Base-by-base conservation (phyloP, 2,888 invertebrate genomes). In the Lysandra bellargus region DNA sequence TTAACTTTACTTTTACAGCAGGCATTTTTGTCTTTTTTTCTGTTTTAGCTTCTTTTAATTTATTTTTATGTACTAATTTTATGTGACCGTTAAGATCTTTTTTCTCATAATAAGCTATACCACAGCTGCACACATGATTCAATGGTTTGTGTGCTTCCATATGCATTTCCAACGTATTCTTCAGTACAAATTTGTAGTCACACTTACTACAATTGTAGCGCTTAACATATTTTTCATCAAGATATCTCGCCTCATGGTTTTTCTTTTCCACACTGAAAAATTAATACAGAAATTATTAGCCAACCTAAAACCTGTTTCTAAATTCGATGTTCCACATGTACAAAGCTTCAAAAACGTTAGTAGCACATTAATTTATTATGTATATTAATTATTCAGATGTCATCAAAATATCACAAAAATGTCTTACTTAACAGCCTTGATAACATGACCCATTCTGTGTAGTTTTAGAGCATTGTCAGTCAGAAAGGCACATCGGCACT, bases 41-140 rank as follows among this genome's bases (percentile, higher is more conserved):
- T 57, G 69, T 7, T 64, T 77, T 78, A 61, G 60, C 17, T 78
- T 80, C 75, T 69, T n/a, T 33, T 78, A 6, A n/a, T n/a, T 80
- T n/a, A 57, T 77, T 69, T 30, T 12, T 72, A 64, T 79, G 78
- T 78, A 80, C 86, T 6, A 90, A 78, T 40, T 82, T 81, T 5
- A 81, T 83, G 72, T 90, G 90, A 5, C 57, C 40, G n/a, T 74
- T 80, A 1, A 89, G 82, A 80, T 89, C 89, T 0, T 78, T 9
- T 57, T 79, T 73, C 3, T 72, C 75, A 80, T 86, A 86, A 83
- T 83, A 90, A 3, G 87, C 89, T 17, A 90, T 81, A n/a, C 90
- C 90, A 80, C 90, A 90, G 33, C 83, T 61, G 79, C 90, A 90
- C 4, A 83, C 77, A 73, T 88, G 81, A 0, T 86, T 85, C 74